Percentiles rank a stretch among this genome's conserved stretches.
Conservation (phyloP, 1,140 invertebrate genomes). For the Aporrectodea caliginosa region DNA sequence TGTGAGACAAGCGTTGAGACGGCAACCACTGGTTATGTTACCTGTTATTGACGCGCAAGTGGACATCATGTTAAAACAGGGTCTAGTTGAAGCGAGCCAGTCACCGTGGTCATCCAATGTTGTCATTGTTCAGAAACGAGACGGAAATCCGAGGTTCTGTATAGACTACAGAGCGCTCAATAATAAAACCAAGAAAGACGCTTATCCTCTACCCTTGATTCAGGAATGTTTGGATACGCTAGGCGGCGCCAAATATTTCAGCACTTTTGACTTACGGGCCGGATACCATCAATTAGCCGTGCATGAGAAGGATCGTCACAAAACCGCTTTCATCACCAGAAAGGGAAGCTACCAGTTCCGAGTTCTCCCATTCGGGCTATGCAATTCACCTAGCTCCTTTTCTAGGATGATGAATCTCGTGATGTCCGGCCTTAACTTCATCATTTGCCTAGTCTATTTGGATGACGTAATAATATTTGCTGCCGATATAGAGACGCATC, state of each 20-base stretch:
- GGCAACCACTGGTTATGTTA: neutral
- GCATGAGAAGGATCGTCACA: neutral
- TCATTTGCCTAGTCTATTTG: constrained; percentile 10
- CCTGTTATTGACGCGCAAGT: neutral
- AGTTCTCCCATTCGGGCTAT: constrained; percentile 36
- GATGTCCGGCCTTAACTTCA: constrained; percentile 27
- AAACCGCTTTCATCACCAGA: constrained; percentile 16
- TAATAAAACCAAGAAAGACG: constrained; percentile 1
- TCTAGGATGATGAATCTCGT: constrained; percentile 34
- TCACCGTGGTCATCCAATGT: neutral
- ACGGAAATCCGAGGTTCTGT: constrained; percentile 42
- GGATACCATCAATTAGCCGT: constrained; percentile 18
- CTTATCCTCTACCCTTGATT: constrained; percentile 21
- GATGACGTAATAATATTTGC: constrained; percentile 28
- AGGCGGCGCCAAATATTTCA: neutral
- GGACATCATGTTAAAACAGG: neutral
- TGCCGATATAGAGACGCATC: neutral
- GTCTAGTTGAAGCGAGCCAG: neutral
- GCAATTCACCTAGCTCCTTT: constrained; percentile 33
- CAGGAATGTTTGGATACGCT: constrained; percentile 9
- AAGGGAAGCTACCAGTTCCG: constrained; percentile 18
- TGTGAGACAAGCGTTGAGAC: neutral
- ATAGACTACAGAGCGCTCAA: constrained; percentile 32
- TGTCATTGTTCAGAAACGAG: constrained; percentile 58
- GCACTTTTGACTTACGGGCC: constrained; percentile 13